Percentiles rank a stretch among this genome's conserved stretches.
These are phyloP conservation scores for Thunnus albacares DNA, from an alignment of 2,797 vertebrate genomes.

Conservation along the genomic window DNA sequence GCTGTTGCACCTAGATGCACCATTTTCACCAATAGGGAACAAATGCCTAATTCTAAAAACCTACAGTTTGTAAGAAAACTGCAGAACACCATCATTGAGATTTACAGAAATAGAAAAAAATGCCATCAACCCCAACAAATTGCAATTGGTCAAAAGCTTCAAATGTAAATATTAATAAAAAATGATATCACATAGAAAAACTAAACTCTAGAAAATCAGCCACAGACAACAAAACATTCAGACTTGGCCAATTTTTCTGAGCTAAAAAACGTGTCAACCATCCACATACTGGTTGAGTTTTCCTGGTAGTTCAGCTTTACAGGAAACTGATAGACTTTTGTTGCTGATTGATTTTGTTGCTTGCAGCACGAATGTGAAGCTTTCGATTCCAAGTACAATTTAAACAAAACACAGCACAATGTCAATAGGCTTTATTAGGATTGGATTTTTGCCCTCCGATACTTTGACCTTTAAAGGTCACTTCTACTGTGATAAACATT, in stretches of 20 bases:
- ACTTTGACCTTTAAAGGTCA: conserved; percentile 63
- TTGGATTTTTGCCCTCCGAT: conserved; percentile 31
- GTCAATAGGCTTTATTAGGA: conserved; percentile 43
- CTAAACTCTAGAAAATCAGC: conserved; percentile 32
- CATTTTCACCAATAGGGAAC: background rate
- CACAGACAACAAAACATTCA: conserved; percentile 22
- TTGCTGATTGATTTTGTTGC: conserved; percentile 18
- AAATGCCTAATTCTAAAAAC: conserved; percentile 1
- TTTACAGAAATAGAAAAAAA: background rate
- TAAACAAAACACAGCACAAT: conserved; percentile 47
- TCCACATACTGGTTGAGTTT: conserved; percentile 24
- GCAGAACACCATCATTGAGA: background rate
- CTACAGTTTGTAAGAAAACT: background rate
- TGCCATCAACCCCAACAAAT: no score
- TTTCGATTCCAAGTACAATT: conserved; percentile 30
- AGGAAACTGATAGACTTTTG: conserved; percentile 21
- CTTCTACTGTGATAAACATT: conserved; percentile 38
- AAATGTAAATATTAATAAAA: conserved; percentile 21
- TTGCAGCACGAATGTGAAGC: conserved; percentile 38
- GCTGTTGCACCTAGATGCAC: background rate
- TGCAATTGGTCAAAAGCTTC: background rate
- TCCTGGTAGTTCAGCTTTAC: conserved; percentile 28
- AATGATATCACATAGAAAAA: conserved; percentile 25
- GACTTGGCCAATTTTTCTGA: conserved; percentile 3
- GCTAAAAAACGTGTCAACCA: conserved; percentile 32